Evolutionary conservation across 2,797 vertebrate species (phyloP).

Genomic region (Molossus molossus): DNA sequence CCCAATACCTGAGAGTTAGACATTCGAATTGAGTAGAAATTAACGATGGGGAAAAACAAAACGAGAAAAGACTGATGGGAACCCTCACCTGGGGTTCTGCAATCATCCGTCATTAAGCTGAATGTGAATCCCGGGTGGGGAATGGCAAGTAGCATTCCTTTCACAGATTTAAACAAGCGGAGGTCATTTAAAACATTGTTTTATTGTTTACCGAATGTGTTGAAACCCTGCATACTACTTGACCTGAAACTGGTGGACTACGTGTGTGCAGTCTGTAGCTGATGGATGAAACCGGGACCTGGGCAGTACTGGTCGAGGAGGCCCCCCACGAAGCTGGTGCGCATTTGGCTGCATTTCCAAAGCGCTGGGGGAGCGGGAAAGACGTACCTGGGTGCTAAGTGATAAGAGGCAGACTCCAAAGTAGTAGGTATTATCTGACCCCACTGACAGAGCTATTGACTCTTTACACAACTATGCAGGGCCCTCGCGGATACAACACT

Average conservation of each 20-base stretch:
- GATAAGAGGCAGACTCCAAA: not conserved
- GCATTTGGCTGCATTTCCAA: not conserved
- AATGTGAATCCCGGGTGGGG: not conserved
- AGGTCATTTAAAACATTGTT: not conserved
- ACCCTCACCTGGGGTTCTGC: not conserved
- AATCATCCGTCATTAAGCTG: not conserved
- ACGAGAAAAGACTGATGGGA: not conserved
- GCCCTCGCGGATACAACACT: not conserved
- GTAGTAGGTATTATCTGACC: not conserved
- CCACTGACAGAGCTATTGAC: not conserved
- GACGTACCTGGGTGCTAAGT: not conserved
- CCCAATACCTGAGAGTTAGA: not conserved
- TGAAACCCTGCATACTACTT: not conserved
- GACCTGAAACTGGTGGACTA: not conserved
- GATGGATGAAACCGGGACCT: not conserved
- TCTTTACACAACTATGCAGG: not conserved
- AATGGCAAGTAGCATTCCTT: not conserved
- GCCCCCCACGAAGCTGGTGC: not conserved
- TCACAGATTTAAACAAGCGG: slow-evolving; percentile 10
- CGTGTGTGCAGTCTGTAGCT: not conserved
- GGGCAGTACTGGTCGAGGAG: not conserved
- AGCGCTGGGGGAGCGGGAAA: not conserved
- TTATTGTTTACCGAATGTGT: not conserved
- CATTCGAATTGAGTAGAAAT: not conserved
- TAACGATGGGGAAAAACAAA: not conserved